Evolutionary conservation across 2,888 invertebrate genomes (phyloP), one percentile per base, ranked within the genome.

Genomic region (Melieria picta): DNA sequence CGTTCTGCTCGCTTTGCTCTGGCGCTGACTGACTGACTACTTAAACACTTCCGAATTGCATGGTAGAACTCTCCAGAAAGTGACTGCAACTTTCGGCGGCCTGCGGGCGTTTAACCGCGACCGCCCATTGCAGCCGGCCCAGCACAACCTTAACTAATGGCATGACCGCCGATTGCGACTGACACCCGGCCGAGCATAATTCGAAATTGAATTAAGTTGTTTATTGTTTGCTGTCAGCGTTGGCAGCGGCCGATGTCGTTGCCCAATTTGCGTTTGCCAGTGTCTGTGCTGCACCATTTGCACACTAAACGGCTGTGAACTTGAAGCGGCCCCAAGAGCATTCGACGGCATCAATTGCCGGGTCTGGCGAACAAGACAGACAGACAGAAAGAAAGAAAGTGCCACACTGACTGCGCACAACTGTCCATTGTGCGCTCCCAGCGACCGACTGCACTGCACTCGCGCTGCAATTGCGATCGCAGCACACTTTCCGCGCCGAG

Each of bases 191-290:
- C 30, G 30, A 30, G 30, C 30, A 30, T 30, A 30, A n/a, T 52
- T 57, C 9, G n/a, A 57, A 57, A 57, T 57, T 57, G 57, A 57
- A 57, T 57, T 13, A 57, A 57, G 57, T 57, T 57, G 57, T 57
- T 52, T 52, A 13, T 4, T 16, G 57, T 57, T 57, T 13, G 57
- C 5, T 10, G 57, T 30, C 30, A 30, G 13, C 57, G 7, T 13
- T 16, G 57, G 57, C 30, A 57, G 57, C 57, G 16, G 57, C 52
- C 52, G 7, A 6, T 52, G 7, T 52, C 9, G 52, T 52, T 7
- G 52, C 7, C 30, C 50, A 50, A 52, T n/a, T 52, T 52, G 11
- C 52, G 5, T 52, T 52, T 52, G 52, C 52, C 52, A 52, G 52
- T 13, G 13, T n/a, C 52, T 7, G 13, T 7, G 13, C 13, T n/a